phyloP scores from a whole-genome alignment of 2,888 invertebrate genomes.

The Parelbella ahira region DNA sequence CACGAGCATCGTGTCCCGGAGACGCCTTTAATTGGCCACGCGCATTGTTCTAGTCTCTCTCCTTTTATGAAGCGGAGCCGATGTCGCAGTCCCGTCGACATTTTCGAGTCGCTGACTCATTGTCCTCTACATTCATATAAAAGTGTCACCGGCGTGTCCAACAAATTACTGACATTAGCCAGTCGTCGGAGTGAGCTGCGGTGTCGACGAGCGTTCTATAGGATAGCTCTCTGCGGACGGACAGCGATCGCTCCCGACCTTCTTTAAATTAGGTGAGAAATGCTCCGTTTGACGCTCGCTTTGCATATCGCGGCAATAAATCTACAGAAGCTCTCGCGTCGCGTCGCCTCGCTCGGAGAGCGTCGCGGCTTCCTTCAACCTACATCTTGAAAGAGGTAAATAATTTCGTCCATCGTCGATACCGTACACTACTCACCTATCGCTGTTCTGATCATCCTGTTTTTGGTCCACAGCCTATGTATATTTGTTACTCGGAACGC shows the following conservation, averaged over 20 bases:
- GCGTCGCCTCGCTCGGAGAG: constrained; percentile 19
- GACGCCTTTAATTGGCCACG: constrained; percentile 62
- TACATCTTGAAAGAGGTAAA: constrained; percentile 34
- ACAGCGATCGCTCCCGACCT: constrained; percentile 40
- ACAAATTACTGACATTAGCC: constrained; percentile 48
- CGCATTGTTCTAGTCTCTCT: constrained; percentile 51
- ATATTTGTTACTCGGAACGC: constrained; percentile 42
- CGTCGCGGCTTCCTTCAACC: constrained; percentile 19
- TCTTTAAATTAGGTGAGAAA: constrained; percentile 61
- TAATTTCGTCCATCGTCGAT: constrained; percentile 35
- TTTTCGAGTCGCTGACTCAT: constrained; percentile 46
- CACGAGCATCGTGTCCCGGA: constrained; percentile 59
- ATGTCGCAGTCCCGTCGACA: constrained; percentile 40
- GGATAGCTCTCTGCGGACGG: constrained; percentile 39
- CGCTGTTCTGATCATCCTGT: constrained; percentile 20
- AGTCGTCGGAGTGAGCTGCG: constrained; percentile 38
- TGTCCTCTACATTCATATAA: constrained; percentile 35
- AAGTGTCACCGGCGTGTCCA: constrained; percentile 43
- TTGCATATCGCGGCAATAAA: constrained; percentile 59
- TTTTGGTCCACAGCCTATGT: constrained; percentile 30
- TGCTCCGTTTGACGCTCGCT: constrained; percentile 50
- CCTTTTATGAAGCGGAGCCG: constrained; percentile 46
- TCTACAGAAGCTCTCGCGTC: constrained; percentile 40
- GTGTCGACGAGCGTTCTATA: constrained; percentile 52
- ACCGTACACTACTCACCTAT: constrained; percentile 25